These are phyloP conservation scores for Ochropleura plecta DNA, from an alignment of 2,888 invertebrate species.

Conservation along the genomic window DNA sequence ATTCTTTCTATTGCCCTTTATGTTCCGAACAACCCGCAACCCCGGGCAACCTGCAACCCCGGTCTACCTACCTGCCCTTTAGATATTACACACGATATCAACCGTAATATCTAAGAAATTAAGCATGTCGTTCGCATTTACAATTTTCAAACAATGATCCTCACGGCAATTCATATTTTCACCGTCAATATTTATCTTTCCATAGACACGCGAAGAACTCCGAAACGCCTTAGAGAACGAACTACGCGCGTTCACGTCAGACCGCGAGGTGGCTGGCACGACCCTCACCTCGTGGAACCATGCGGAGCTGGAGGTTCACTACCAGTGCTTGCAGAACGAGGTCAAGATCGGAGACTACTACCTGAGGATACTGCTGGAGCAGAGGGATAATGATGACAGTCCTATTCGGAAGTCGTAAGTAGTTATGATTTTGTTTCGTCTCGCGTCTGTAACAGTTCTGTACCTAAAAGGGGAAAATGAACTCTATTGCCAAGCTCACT, in stretches of 20 bases:
- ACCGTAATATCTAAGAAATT: background rate
- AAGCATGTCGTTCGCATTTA: background rate
- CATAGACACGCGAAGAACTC: slow-evolving; percentile 97
- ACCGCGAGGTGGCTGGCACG: slow-evolving; percentile 97
- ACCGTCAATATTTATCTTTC: background rate
- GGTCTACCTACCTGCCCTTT: too few species aligned
- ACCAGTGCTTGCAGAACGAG: slow-evolving; percentile 98
- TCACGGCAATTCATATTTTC: background rate
- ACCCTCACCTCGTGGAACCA: slow-evolving; percentile 99
- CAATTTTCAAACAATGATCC: background rate
- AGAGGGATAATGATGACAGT: slow-evolving; percentile 95
- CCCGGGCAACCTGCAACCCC: too few species aligned
- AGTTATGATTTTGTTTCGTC: background rate
- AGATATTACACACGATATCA: background rate
- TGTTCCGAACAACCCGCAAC: too few species aligned
- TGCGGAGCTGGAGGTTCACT: slow-evolving; percentile 98
- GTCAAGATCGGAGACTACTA: slow-evolving; percentile 99
- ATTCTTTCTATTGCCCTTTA: too few species aligned
- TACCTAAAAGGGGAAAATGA: too few species aligned
- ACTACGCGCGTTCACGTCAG: slow-evolving; percentile 96
- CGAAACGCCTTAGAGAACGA: slow-evolving; percentile 98
- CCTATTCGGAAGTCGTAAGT: slow-evolving; percentile 97
- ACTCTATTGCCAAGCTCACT: too few species aligned
- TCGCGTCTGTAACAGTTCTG: too few species aligned
- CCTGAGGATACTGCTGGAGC: slow-evolving; percentile 97